A percentile compares a stretch with the other conserved stretches of the same genome.
Evolutionary conservation across 2,113 vertebrate species (phyloP).

Genomic region (Cnemophilus loriae): DNA sequence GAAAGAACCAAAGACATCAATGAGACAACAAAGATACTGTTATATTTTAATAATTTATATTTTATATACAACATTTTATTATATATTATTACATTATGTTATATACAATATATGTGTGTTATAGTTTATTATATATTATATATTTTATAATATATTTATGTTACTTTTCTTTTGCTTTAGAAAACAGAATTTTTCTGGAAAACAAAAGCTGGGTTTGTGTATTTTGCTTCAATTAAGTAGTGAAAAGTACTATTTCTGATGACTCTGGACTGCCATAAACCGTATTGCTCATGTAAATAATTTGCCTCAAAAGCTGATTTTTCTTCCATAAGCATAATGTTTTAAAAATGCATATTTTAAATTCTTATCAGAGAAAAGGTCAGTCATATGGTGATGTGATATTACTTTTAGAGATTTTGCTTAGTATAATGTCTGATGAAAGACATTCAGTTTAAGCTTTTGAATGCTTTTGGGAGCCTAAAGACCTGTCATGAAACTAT

Average conservation of each 20-base stretch:
- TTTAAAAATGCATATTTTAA: neutral
- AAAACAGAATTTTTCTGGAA: neutral
- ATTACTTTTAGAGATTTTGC: neutral
- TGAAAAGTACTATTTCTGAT: neutral
- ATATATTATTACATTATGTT: neutral
- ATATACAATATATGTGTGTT: neutral
- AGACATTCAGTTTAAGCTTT: slow-evolving; percentile 1
- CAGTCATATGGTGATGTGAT: neutral
- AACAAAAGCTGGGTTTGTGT: neutral
- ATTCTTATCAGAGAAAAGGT: neutral
- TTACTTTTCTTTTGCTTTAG: neutral
- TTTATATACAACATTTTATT: neutral
- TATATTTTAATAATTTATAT: neutral
- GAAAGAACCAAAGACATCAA: neutral
- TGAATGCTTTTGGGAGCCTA: neutral
- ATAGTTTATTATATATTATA: neutral
- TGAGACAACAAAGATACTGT: neutral
- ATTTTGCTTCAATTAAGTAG: neutral
- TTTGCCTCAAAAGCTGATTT: neutral
- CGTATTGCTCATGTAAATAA: neutral
- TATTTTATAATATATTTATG: neutral
- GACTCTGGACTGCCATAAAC: neutral
- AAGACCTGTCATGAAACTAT: neutral
- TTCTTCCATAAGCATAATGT: neutral
- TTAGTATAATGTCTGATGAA: neutral